Percentiles rank a stretch among this genome's conserved stretches.
Evolutionary conservation across 1,140 invertebrate species (phyloP).

Genomic region (Drosophila asahinai): DNA sequence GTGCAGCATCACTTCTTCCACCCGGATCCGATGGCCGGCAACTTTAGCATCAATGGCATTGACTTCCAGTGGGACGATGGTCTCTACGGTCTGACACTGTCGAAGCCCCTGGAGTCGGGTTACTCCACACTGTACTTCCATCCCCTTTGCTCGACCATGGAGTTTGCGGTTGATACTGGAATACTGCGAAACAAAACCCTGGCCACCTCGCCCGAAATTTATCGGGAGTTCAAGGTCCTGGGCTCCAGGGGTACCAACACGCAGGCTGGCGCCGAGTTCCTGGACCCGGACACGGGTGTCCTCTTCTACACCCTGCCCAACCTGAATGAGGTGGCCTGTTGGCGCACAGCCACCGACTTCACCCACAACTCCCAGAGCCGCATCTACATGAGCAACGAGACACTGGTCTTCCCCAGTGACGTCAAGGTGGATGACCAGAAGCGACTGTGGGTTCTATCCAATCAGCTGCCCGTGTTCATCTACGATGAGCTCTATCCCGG

Average conservation of each 20-base stretch:
- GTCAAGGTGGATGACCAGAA: constrained; percentile 90
- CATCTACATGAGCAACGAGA: constrained; percentile 89
- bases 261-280: constrained; percentile 90
- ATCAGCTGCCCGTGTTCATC: constrained; percentile 90
- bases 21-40: constrained; percentile 89
- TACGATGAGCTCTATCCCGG: constrained; percentile 88
- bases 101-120: constrained; percentile 87
- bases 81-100: constrained; percentile 90
- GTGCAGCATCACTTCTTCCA: constrained; percentile 90
- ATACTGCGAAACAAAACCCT: constrained; percentile 87
- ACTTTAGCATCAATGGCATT: constrained; percentile 90
- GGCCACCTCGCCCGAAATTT: constrained; percentile 86
- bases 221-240: constrained; percentile 89
- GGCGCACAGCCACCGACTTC: constrained; percentile 89
- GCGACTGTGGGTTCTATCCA: constrained; percentile 91
- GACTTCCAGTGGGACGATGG: constrained; percentile 92
- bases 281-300: constrained; percentile 90
- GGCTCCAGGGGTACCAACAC: constrained; percentile 90
- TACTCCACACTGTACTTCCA: constrained; percentile 92
- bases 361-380: constrained; percentile 88
- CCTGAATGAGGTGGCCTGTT: constrained; percentile 91
- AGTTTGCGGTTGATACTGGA: constrained; percentile 90
- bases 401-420: constrained; percentile 92
- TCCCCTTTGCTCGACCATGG: constrained; percentile 90
- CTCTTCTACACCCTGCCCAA: constrained; percentile 92